Conservation (phyloP, 2,797 vertebrate genomes). For the Sebastes jordani region DNA sequence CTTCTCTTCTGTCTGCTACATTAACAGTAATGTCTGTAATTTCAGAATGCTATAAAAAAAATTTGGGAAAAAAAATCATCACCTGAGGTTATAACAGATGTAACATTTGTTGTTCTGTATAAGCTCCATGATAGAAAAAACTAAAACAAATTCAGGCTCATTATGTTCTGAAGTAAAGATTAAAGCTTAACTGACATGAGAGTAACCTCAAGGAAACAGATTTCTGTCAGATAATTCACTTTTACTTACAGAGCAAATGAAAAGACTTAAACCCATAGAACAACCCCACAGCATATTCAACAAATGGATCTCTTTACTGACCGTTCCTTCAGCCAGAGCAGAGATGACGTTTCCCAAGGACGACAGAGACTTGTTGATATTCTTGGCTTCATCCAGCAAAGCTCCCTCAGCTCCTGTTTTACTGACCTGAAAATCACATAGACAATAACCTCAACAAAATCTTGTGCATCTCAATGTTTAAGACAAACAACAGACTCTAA, state of each 20-base stretch:
- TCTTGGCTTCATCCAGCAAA: slow-evolving; percentile 96
- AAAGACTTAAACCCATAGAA: background rate
- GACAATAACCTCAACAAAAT: background rate
- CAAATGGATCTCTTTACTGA: slow-evolving; percentile 71
- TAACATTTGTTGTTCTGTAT: background rate
- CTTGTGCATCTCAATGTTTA: background rate
- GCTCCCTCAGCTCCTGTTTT: slow-evolving; percentile 98
- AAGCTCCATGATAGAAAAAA: background rate
- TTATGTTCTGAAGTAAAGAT: background rate
- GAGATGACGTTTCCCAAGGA: slow-evolving; percentile 98
- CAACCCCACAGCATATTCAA: background rate
- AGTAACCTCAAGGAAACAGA: background rate
- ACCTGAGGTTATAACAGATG: slow-evolving; percentile 18
- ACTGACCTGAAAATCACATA: slow-evolving; percentile 86
- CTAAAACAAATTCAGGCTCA: background rate
- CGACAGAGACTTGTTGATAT: slow-evolving; percentile 98
- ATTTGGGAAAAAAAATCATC: background rate
- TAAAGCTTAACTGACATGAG: background rate
- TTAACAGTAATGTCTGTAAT: background rate
- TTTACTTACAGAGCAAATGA: background rate
- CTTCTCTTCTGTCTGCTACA: background rate
- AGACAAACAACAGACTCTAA: background rate
- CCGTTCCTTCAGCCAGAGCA: slow-evolving; percentile 93
- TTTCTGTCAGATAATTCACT: background rate
- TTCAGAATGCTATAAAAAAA: slow-evolving; percentile 11